Conservation (phyloP, 2,888 invertebrate species). For the Nemapogon koenigi region DNA sequence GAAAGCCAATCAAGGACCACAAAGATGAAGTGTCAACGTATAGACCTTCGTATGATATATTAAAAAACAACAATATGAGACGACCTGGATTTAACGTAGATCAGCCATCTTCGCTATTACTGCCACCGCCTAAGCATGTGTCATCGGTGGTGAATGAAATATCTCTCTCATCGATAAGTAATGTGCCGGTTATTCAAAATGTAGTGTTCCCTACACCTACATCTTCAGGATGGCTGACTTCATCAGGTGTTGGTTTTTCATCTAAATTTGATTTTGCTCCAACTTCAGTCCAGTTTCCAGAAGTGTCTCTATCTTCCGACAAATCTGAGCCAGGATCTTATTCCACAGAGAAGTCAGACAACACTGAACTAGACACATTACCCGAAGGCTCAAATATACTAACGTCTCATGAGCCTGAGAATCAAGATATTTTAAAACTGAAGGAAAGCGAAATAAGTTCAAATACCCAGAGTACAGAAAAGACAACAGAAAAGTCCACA, state of each 20-base stretch:
- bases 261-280: constrained; percentile 46
- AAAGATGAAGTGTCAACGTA: constrained; percentile 45
- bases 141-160: constrained; percentile 29
- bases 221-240: constrained; percentile 53
- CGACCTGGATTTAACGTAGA: constrained; percentile 38
- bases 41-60: constrained; percentile 42
- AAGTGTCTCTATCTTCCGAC: constrained; percentile 13
- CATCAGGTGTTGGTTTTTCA: constrained; percentile 46
- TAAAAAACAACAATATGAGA: constrained; percentile 38
- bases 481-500: constrained; percentile 19
- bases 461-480: constrained; percentile 7
- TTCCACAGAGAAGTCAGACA: constrained; percentile 4
- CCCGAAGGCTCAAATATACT: no score
- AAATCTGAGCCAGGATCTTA: constrained; percentile 8
- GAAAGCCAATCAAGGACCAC: constrained; percentile 29
- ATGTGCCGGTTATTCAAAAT: constrained; percentile 26
- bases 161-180: constrained; percentile 20
- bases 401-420: no score
- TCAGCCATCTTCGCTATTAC: constrained; percentile 43
- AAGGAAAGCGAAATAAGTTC: neutral
- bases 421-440: neutral
- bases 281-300: constrained; percentile 38
- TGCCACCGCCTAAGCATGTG: constrained; percentile 42
- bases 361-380: no score
- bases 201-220: constrained; percentile 48